Evolutionary conservation across 2,113 vertebrate genomes (phyloP).

Genomic region (Dasyprocta punctata): DNA sequence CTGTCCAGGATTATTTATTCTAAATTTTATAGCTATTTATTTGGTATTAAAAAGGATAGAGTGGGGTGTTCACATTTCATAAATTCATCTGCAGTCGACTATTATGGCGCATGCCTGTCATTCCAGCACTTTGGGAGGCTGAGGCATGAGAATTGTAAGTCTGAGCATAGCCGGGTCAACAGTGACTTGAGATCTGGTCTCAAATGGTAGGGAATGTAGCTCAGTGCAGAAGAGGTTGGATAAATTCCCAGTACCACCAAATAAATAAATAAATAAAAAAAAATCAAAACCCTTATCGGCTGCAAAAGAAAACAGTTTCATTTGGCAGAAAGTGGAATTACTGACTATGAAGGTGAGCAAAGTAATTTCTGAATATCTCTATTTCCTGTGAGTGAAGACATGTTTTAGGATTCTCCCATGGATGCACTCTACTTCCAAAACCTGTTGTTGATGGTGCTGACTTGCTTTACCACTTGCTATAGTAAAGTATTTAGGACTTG

Average conservation of each 20-base stretch:
- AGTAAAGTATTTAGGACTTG: not conserved
- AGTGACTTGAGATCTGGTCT: not conserved
- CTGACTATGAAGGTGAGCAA: not conserved
- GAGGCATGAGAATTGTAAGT: not conserved
- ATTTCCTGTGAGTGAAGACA: not conserved
- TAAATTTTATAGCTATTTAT: not conserved
- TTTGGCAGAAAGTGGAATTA: not conserved
- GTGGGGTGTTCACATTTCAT: not conserved
- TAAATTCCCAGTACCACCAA: not conserved
- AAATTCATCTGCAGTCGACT: not conserved
- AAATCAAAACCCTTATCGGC: not conserved
- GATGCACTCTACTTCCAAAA: not conserved
- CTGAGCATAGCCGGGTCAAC: not conserved
- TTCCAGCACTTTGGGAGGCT: not conserved
- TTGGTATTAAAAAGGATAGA: not conserved
- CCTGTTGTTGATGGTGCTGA: not conserved
- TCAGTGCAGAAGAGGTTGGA: not conserved
- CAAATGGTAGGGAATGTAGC: not conserved
- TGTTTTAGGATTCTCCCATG: not conserved
- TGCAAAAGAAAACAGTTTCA: not conserved
- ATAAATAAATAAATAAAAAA: too few relatives aligned
- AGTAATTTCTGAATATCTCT: not conserved
- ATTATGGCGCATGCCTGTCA: not conserved
- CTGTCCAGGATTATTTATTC: not conserved
- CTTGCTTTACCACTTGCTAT: not conserved